Evolutionary conservation across 2,888 invertebrate genomes (phyloP), one percentile per base, ranked within the genome.

Genomic region (Synanthedon formicaeformis): DNA sequence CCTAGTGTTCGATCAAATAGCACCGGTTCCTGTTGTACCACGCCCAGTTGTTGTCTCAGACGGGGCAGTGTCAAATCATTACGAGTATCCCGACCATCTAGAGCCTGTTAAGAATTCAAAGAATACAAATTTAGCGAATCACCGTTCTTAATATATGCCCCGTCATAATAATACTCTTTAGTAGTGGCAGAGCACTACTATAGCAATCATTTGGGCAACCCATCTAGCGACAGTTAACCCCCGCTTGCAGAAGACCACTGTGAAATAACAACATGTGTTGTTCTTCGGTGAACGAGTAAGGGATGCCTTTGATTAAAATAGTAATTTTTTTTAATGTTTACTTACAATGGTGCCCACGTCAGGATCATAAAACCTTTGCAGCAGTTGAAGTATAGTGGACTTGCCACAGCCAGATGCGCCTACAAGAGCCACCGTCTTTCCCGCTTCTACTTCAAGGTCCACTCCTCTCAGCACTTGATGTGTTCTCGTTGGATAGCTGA

Each of bases 21-120:
- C 11, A 93, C 91, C 0, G 95, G 96, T 65, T 96, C 96, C 76
- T 96, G 96, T 3, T 94, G 93, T 1, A 96, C 92, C 41, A 96
- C 90, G 1, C 95, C 95, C 55, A 96, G 83, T 69, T 94, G 93
- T 6, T 90, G 88, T 45, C 96, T 88, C 40, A 95, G 78, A 55
- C 90, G 90, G 0, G 91, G 85, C 23, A 95, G 73, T 10, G 94
- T 92, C 56, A 95, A 77, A 3, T 78, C 71, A 0, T 73, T 71
- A 16, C 88, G 83, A 41, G 90, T 88, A 66, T 92, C 89, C 3
- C 90, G 76, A 3, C 88, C 88, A 59, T 91, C 91, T 57, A 91
- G 60, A 41, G 88, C 86, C 87, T 89, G 57, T 13, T 40, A 13
- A 40, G 3, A 40, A 45, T 34, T 8, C 34, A 34, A 34, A 10